These are phyloP conservation scores for Aricia artaxerxes DNA, from an alignment of 2,888 invertebrate species.

Conservation along the genomic window DNA sequence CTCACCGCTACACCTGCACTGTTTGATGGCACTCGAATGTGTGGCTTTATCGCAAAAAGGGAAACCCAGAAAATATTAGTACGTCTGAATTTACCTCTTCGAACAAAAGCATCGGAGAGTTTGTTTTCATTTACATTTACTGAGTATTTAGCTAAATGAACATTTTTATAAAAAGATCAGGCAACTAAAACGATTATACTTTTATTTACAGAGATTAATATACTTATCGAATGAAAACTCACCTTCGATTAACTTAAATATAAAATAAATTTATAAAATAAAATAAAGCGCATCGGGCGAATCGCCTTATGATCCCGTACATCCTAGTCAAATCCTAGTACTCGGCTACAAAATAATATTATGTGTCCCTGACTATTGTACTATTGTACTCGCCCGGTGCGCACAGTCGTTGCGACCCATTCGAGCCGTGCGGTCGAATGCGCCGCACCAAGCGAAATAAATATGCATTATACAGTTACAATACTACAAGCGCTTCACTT, in stretches of 20 bases:
- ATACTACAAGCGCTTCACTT: constrained; percentile 11
- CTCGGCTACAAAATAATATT: not conserved
- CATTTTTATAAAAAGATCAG: constrained; percentile 21
- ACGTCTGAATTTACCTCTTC: constrained; percentile 2
- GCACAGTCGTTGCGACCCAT: constrained; percentile 3
- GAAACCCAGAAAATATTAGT: not conserved
- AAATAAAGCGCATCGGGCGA: not conserved
- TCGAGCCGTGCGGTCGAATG: constrained; percentile 7
- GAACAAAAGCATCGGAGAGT: not conserved
- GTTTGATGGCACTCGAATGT: constrained; percentile 69
- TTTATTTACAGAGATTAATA: constrained; percentile 28
- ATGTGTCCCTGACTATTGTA: not conserved
- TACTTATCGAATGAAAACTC: constrained; percentile 16
- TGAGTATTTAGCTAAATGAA: constrained; percentile 28
- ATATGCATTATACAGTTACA: constrained; percentile 22
- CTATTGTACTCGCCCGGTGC: not conserved
- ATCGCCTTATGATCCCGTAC: not conserved
- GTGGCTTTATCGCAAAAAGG: constrained; percentile 48
- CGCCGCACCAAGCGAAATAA: constrained; percentile 15
- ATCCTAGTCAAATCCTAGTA: not conserved
- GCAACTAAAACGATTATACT: constrained; percentile 18
- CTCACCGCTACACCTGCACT: constrained; percentile 35
- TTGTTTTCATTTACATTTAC: constrained; percentile 2
- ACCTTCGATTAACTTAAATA: constrained; percentile 9
- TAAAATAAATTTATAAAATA: constrained; percentile 26